Conservation (phyloP, 1,140 invertebrate genomes). For the Riptortus pedestris region DNA sequence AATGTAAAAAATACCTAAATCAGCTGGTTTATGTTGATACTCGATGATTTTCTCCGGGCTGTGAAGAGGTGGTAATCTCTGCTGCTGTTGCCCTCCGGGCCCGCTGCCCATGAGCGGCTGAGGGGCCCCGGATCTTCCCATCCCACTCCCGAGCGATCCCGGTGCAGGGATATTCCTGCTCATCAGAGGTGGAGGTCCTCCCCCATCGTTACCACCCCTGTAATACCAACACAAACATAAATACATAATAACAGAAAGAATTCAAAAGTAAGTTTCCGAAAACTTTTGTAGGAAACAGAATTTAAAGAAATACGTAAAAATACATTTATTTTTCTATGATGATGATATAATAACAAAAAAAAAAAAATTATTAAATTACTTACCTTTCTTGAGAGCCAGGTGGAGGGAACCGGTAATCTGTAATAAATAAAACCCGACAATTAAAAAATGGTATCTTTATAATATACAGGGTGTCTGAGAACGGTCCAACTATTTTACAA, state of each 20-base stretch:
- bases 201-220: too few relatives aligned
- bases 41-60: conserved; percentile 22
- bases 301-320: too few relatives aligned
- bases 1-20: conserved; percentile 20
- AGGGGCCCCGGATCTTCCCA: neutral
- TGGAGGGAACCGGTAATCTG: neutral
- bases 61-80: neutral
- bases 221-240: too few relatives aligned
- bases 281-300: too few relatives aligned
- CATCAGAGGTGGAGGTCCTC: neutral
- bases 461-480: too few relatives aligned
- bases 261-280: too few relatives aligned
- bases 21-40: conserved; percentile 24
- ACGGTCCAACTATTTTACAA: too few relatives aligned
- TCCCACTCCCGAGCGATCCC: neutral
- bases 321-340: too few relatives aligned
- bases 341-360: neutral
- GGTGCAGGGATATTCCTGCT: neutral
- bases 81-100: neutral
- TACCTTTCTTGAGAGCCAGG: neutral
- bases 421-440: neutral
- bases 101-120: neutral
- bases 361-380: neutral
- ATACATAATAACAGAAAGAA: too few relatives aligned
- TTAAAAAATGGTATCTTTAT: too few relatives aligned